Evolutionary conservation across 2,797 vertebrate genomes (phyloP).

Genomic region (Gallinago nigripennis): DNA sequence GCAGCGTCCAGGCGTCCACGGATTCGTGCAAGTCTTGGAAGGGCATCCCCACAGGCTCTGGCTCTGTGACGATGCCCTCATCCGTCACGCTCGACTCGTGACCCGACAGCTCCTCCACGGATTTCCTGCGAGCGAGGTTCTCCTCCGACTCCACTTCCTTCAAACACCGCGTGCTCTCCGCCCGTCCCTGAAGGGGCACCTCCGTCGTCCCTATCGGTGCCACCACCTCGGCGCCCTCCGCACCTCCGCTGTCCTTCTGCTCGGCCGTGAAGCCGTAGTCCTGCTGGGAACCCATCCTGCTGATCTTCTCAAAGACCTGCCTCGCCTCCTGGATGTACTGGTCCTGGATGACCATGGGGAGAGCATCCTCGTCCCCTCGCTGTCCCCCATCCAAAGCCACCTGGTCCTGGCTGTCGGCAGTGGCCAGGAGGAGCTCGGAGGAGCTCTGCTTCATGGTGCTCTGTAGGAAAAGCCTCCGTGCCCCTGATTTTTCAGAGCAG

Average conservation of each 20-base stretch:
- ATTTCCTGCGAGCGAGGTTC: slow-evolving; percentile 78
- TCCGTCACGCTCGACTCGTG: slow-evolving; percentile 93
- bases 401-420: slow-evolving; percentile 62
- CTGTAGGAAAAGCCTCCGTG: slow-evolving; percentile 70
- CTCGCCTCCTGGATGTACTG: slow-evolving; percentile 92
- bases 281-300: slow-evolving; percentile 87
- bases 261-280: slow-evolving; percentile 70
- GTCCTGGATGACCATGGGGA: slow-evolving; percentile 86
- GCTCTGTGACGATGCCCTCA: slow-evolving; percentile 95
- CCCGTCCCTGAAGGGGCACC: not conserved
- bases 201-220: accelerated
- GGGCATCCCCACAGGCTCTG: slow-evolving; percentile 77
- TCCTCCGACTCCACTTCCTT: slow-evolving; percentile 77
- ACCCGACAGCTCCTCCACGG: slow-evolving; percentile 89
- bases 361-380: slow-evolving; percentile 72
- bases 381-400: slow-evolving; percentile 69
- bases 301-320: slow-evolving; percentile 95
- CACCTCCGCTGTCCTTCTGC: slow-evolving; percentile 68
- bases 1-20: slow-evolving; percentile 79
- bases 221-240: not conserved
- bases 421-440: slow-evolving; percentile 85
- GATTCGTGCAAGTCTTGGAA: slow-evolving; percentile 81
- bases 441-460: slow-evolving; percentile 85
- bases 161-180: slow-evolving; percentile 26
- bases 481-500: slow-evolving; percentile 85